Evolutionary conservation across 2,113 vertebrate species (phyloP), one percentile per base, ranked within the genome.

Genomic region (Oreochromis tanganicae): DNA sequence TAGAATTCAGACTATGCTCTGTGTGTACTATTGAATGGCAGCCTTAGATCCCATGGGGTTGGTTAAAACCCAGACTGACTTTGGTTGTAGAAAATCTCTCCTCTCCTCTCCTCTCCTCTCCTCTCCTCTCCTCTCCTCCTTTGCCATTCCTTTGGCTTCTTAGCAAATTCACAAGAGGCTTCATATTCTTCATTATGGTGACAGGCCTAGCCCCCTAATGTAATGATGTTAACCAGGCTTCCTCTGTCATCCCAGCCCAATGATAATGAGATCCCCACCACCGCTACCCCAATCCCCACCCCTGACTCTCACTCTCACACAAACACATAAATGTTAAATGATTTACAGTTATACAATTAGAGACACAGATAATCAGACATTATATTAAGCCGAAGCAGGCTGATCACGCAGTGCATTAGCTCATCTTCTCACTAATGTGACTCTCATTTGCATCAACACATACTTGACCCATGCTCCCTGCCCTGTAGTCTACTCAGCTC

Each of bases 391-490:
- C 54, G 34, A 84, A 86, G 82, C 50, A 81, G 73, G 61, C 59
- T 85, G 84, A 89, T 92, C 82, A 85, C 81, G 82, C 81, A 68
- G 78, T 27, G 12, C 87, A 91, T 93, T 92, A 93, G 85, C 87
- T 86, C 83, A 88, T 92, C 87, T 88, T 63, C 50, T 88, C 78
- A 94, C 94, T 96, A 92, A 95, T 95, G 83, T 68, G 38, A 19
- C 91, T 95, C 95, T 97, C 89, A 92, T 98, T 97, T 97, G 95
- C 96, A 94, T 96, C 91, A 93, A 93, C 93, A 91, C 68, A 1
- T 93, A 95, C 96, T 97, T 97, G 96, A 97, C 96, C 97, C 92
- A 61, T 80, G 84, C 89, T 83, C 91, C 88, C 82, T 88, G 36
- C 87, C 83, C 61, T 27, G 3, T 11, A 5, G 6, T 36, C 55